A percentile compares a stretch with the other conserved stretches of the same genome.
phyloP scores from a whole-genome alignment of 2,797 vertebrate genomes.

The Gobionotothen gibberifrons region DNA sequence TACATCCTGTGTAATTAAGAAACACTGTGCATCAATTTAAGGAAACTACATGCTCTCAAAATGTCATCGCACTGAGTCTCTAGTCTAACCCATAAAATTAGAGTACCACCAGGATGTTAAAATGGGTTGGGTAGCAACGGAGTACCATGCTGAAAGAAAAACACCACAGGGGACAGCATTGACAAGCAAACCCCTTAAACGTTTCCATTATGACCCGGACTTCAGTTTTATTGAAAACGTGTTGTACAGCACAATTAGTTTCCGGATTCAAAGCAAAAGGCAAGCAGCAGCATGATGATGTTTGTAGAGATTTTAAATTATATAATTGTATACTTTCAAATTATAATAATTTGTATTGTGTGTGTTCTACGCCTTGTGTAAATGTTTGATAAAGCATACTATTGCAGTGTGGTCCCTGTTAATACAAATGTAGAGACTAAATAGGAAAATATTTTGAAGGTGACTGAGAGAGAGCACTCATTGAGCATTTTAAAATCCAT shows the following conservation, averaged over 20 bases:
- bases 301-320: neutral
- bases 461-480: conserved; percentile 36
- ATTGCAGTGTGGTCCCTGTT: conserved; percentile 11
- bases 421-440: conserved; percentile 36
- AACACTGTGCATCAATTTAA: conserved; percentile 35
- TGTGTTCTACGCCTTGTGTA: neutral
- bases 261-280: neutral
- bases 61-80: conserved; percentile 34
- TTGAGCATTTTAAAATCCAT: conserved; percentile 29
- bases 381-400: conserved; percentile 5
- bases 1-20: conserved; percentile 30
- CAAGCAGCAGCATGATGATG: neutral
- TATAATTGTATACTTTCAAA: neutral
- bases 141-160: conserved; percentile 22
- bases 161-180: conserved; percentile 3
- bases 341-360: neutral
- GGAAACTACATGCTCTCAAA: conserved; percentile 51
- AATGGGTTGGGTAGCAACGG: conserved; percentile 29
- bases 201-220: conserved; percentile 5
- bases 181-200: conserved; percentile 29
- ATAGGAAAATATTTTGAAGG: conserved; percentile 41
- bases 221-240: neutral
- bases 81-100: conserved; percentile 40
- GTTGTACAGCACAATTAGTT: neutral
- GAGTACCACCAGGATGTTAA: conserved; percentile 19